Percentiles rank a stretch among this genome's conserved stretches.
These are phyloP conservation scores for Sinocyclocheilus grahami DNA, from an alignment of 2,113 vertebrate species.

Conservation along the genomic window DNA sequence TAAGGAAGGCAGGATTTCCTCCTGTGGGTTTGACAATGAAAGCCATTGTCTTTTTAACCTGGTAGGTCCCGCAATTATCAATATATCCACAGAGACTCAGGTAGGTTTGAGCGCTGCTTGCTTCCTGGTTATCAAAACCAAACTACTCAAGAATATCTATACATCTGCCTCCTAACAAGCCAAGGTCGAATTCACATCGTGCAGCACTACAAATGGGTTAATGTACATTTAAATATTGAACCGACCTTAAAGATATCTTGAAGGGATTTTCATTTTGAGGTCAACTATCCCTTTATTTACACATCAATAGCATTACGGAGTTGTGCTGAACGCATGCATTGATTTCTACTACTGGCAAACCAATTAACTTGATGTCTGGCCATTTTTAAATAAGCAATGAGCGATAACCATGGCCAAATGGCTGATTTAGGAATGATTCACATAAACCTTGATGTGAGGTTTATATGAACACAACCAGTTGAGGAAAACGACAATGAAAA, in stretches of 20 bases:
- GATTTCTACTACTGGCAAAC: not conserved
- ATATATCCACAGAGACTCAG: slow-evolving; percentile 17
- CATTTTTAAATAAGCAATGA: not conserved
- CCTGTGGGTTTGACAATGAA: slow-evolving; percentile 48
- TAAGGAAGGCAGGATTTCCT: slow-evolving; percentile 64
- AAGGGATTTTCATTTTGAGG: not conserved
- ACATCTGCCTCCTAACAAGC: not conserved
- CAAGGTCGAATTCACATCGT: not conserved
- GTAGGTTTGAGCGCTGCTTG: not conserved
- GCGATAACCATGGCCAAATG: not conserved
- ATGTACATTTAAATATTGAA: not conserved
- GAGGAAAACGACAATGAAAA: not conserved
- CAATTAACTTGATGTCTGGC: not conserved
- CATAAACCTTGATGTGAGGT: not conserved
- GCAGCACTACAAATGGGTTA: not conserved
- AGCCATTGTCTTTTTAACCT: slow-evolving; percentile 50
- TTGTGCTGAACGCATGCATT: not conserved
- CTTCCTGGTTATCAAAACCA: not conserved
- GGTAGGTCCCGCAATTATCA: slow-evolving; percentile 31
- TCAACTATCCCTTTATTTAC: not conserved
- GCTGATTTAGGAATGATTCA: not conserved
- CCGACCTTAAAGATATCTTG: not conserved
- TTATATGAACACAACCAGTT: not conserved
- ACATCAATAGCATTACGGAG: not conserved
- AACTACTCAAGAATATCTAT: not conserved